A percentile compares a stretch with the other conserved stretches of the same genome.
phyloP scores from a whole-genome alignment of 2,888 invertebrate genomes.

The Monopis laevigella region DNA sequence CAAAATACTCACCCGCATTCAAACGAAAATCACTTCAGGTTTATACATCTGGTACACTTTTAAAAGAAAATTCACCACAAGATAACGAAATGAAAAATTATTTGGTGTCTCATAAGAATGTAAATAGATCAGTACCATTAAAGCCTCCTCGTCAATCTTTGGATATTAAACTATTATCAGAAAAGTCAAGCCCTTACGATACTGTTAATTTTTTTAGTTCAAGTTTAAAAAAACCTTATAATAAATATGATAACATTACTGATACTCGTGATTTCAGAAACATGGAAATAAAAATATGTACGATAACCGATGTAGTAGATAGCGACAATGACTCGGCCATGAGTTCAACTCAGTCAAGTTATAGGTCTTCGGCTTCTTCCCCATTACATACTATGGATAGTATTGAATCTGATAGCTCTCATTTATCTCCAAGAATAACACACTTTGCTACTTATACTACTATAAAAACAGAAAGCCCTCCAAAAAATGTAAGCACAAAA shows the following conservation, averaged over 20 bases:
- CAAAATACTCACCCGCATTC: constrained; percentile 85
- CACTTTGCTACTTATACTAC: constrained; percentile 48
- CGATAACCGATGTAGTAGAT: constrained; percentile 68
- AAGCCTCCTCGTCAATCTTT: constrained; percentile 34
- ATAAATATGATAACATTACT: constrained; percentile 39
- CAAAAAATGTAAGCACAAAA: constrained; percentile 42
- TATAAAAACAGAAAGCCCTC: constrained; percentile 49
- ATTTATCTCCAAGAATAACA: constrained; percentile 53
- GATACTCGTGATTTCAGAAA: constrained; percentile 47
- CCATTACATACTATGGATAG: constrained; percentile 75
- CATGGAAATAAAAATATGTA: constrained; percentile 54
- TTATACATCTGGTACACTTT: constrained; percentile 56
- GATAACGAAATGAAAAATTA: constrained; percentile 37
- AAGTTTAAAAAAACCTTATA: constrained; percentile 37
- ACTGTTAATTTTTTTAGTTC: constrained; percentile 26
- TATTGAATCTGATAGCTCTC: constrained; percentile 64
- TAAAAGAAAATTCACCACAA: constrained; percentile 58
- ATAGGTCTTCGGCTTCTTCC: constrained; percentile 78
- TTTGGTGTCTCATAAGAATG: constrained; percentile 30
- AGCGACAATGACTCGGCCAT: constrained; percentile 91
- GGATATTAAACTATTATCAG: constrained; percentile 32
- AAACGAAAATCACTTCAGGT: constrained; percentile 79
- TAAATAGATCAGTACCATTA: constrained; percentile 22
- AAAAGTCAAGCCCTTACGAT: constrained; percentile 22
- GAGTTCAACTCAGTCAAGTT: constrained; percentile 84